phyloP scores from a whole-genome alignment of 2,113 vertebrate genomes.

The Phodopus roborovskii region DNA sequence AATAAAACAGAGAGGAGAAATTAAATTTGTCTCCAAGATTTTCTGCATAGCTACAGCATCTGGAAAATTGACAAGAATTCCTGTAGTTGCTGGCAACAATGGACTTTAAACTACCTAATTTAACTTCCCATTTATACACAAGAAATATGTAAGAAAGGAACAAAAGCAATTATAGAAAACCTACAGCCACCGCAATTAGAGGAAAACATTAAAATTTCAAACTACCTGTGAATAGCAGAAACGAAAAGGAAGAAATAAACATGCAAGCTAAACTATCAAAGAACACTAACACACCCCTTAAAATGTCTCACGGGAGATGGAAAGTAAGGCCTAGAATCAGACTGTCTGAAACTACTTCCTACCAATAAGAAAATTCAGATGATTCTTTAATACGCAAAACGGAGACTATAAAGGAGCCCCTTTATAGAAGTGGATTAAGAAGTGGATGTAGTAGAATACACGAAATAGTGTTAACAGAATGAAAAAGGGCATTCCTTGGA shows the following conservation, averaged over 20 bases:
- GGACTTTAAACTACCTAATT: not conserved
- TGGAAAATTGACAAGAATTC: not conserved
- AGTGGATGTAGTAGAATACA: not conserved
- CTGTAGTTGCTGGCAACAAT: not conserved
- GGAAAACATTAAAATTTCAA: slow-evolving; percentile 4
- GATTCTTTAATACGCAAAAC: not conserved
- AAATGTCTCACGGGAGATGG: not conserved
- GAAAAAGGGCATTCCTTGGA: accelerated
- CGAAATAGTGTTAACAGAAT: not conserved
- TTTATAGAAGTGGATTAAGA: not conserved
- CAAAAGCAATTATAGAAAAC: not conserved
- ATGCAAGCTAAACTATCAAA: not conserved
- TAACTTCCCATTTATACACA: not conserved
- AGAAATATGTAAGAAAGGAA: not conserved
- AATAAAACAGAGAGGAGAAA: not conserved
- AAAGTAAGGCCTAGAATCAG: not conserved
- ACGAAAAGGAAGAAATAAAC: not conserved
- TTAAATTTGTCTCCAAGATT: slow-evolving; percentile 1
- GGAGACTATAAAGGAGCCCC: not conserved
- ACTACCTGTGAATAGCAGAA: not conserved
- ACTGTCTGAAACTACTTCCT: not conserved
- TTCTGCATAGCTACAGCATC: not conserved
- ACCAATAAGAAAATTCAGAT: not conserved
- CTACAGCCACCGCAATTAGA: not conserved
- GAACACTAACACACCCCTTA: not conserved